Conservation (phyloP, 2,888 invertebrate species). For the Plemyria rubiginata region DNA sequence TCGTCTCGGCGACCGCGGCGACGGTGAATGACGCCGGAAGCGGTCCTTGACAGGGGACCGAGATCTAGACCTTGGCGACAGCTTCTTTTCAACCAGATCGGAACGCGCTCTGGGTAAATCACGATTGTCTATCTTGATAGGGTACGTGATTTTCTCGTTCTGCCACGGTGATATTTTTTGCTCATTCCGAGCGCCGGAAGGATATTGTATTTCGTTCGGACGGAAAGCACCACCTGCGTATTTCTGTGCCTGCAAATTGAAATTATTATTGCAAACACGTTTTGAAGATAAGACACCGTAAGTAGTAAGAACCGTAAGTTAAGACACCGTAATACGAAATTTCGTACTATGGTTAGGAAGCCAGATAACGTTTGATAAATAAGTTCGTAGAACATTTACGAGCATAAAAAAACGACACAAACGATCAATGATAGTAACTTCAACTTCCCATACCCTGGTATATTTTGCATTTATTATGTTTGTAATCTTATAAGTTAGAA, state of each 20-base stretch:
- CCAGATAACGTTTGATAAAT: neutral
- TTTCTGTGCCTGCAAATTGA: constrained; percentile 78
- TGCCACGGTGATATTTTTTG: constrained; percentile 58
- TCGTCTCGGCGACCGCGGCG: constrained; percentile 66
- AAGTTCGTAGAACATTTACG: neutral
- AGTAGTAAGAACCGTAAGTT: too few relatives aligned
- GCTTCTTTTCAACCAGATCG: constrained; percentile 37
- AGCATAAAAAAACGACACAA: too few relatives aligned
- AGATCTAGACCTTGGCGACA: constrained; percentile 60
- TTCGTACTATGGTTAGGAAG: neutral
- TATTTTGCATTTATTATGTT: too few relatives aligned
- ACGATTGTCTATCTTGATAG: constrained; percentile 51
- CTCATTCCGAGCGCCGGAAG: constrained; percentile 46
- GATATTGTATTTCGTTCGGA: constrained; percentile 59
- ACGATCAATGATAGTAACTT: too few relatives aligned
- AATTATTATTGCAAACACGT: constrained; percentile 64
- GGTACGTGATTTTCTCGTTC: constrained; percentile 30
- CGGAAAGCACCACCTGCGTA: constrained; percentile 72
- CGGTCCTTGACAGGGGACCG: constrained; percentile 66
- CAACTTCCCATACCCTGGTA: too few relatives aligned
- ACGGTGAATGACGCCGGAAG: constrained; percentile 66
- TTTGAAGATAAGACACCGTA: too few relatives aligned
- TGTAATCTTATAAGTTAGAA: too few relatives aligned
- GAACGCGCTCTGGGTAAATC: constrained; percentile 39
- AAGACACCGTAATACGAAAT: neutral